phyloP scores from a whole-genome alignment of 2,888 invertebrate species.

The Eumacrocentrus americanus region DNA sequence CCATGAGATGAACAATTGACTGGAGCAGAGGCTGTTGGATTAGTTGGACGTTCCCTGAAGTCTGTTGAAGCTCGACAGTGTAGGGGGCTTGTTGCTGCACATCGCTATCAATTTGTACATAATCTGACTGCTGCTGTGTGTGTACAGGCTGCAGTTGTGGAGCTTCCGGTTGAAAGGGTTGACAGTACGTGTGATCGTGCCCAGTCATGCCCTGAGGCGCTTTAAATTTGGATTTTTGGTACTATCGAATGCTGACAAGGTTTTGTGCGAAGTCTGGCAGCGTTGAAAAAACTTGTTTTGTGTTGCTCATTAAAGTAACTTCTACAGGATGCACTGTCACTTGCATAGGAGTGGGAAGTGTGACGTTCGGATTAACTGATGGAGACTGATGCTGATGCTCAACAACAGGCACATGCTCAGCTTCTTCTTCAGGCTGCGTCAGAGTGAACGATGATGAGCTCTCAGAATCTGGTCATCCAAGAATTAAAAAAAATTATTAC shows the following conservation, averaged over 20 bases:
- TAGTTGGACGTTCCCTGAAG: too few species aligned
- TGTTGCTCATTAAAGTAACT: conserved; percentile 47
- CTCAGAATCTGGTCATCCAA: too few species aligned
- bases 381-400: too few species aligned
- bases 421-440: too few species aligned
- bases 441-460: too few species aligned
- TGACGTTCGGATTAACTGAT: too few species aligned
- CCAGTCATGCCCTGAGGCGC: conserved; percentile 45
- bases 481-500: too few species aligned
- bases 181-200: conserved; percentile 49
- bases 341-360: conserved; percentile 30
- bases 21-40: conserved; percentile 38
- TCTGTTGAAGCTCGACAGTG: too few species aligned
- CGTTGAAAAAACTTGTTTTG: conserved; percentile 58
- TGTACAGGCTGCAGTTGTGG: conserved; percentile 25
- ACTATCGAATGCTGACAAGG: conserved; percentile 58
- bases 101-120: conserved; percentile 10
- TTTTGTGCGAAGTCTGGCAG: conserved; percentile 59
- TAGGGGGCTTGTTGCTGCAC: conserved; percentile 21
- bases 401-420: too few species aligned
- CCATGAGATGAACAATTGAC: conserved; percentile 31
- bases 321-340: conserved; percentile 40
- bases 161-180: conserved; percentile 55
- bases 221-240: conserved; percentile 55
- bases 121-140: conserved; percentile 19